Evolutionary conservation across 2,888 invertebrate genomes (phyloP).

Genomic region (Pardosa pseudoannulata): DNA sequence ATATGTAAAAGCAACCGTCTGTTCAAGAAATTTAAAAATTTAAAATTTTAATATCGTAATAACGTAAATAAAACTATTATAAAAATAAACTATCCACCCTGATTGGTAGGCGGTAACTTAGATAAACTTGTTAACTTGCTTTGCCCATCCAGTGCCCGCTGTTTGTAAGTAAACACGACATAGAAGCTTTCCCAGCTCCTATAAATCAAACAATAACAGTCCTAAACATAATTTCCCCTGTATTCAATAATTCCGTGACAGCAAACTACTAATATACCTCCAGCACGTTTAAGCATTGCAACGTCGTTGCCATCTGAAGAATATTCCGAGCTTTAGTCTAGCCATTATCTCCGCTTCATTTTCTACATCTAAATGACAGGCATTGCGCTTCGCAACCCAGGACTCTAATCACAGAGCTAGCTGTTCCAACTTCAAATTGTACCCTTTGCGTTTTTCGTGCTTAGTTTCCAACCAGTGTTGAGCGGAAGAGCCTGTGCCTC

Average conservation of each 20-base stretch:
- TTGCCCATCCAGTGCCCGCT: not conserved
- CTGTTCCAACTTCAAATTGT: slow-evolving; percentile 49
- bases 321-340: not conserved
- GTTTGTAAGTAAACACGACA: not conserved
- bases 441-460: slow-evolving; percentile 57
- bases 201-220: slow-evolving; percentile 10
- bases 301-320: slow-evolving; percentile 13
- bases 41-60: too few species aligned
- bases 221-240: not conserved
- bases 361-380: slow-evolving; percentile 16
- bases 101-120: too few species aligned
- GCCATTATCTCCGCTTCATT: slow-evolving; percentile 13
- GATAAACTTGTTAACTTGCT: not conserved
- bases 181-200: not conserved
- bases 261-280: not conserved
- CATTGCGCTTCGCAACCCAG: slow-evolving; percentile 7
- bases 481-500: slow-evolving; percentile 4
- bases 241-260: slow-evolving; percentile 17
- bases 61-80: too few species aligned
- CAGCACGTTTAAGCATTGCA: not conserved
- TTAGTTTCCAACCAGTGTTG: slow-evolving; percentile 25
- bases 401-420: slow-evolving; percentile 39
- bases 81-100: too few species aligned
- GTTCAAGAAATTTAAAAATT: too few species aligned
- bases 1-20: too few species aligned